phyloP scores from a whole-genome alignment of 1,140 invertebrate species.

The Heliothis virescens region DNA sequence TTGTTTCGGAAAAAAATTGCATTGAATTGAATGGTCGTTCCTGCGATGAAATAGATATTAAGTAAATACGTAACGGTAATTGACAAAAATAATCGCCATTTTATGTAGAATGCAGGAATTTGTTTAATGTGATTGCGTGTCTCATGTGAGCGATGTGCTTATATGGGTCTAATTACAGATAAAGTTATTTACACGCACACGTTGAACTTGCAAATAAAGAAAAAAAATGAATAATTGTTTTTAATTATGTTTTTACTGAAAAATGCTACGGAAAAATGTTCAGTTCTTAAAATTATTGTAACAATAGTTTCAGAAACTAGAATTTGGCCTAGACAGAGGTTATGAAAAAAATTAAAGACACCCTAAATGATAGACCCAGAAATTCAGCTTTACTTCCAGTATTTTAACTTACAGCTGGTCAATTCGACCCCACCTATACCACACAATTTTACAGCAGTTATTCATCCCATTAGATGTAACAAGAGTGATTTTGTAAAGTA shows the following conservation, averaged over 20 bases:
- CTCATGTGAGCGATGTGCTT: not conserved
- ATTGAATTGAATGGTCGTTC: no score
- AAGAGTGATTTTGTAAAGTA: slow-evolving; percentile 30
- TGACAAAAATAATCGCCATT: not conserved
- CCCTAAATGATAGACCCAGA: not conserved
- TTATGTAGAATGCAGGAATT: slow-evolving; percentile 6
- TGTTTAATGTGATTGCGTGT: not conserved
- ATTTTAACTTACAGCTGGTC: not conserved
- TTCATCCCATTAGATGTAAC: slow-evolving; percentile 12
- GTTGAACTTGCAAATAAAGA: not conserved
- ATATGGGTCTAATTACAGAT: not conserved
- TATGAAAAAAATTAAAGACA: no score
- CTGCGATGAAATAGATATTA: no score
- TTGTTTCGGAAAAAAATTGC: no score
- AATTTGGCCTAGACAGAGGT: no score
- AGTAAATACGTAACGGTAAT: not conserved
- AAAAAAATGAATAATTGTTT: no score
- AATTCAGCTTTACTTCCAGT: no score
- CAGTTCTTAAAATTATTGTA: no score
- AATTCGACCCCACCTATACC: not conserved
- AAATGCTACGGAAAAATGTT: no score
- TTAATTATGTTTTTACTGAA: no score
- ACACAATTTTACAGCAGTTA: not conserved
- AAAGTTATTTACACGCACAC: not conserved
- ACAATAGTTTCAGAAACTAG: no score